These are phyloP conservation scores for Phaethon lepturus DNA, from an alignment of 2,113 vertebrate genomes.

Conservation along the genomic window DNA sequence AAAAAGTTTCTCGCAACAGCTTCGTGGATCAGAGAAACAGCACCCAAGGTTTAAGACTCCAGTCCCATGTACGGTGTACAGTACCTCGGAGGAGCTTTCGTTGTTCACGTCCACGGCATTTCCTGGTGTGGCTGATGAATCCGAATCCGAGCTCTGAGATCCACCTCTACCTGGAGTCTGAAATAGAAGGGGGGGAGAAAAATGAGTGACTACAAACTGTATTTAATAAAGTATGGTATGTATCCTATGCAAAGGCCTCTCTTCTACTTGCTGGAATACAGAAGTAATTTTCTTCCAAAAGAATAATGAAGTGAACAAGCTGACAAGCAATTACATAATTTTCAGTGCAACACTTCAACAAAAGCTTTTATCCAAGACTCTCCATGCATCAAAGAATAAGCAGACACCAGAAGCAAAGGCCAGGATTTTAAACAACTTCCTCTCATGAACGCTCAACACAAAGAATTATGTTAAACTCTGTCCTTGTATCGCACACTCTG, in stretches of 20 bases:
- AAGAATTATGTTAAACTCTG: neutral
- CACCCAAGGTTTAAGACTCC: neutral
- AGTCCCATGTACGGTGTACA: fast-evolving
- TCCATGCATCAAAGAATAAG: neutral
- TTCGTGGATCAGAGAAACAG: neutral
- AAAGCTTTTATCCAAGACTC: neutral
- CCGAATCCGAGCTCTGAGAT: constrained; percentile 91
- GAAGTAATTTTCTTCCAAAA: neutral
- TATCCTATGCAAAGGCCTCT: neutral
- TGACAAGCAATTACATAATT: neutral
- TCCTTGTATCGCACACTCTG: neutral
- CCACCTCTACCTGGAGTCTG: constrained; percentile 96
- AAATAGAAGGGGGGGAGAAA: constrained; percentile 17
- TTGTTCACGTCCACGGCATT: constrained; percentile 86
- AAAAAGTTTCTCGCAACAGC: neutral
- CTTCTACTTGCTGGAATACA: neutral
- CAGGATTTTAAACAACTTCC: neutral
- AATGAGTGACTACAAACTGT: neutral
- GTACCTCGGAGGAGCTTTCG: constrained; percentile 95
- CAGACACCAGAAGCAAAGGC: neutral
- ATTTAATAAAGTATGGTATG: neutral
- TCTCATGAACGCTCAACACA: neutral
- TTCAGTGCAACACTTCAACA: neutral
- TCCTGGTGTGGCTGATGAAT: constrained; percentile 85
- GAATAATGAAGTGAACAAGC: neutral